A percentile compares a stretch with the other conserved stretches of the same genome.
phyloP scores from a whole-genome alignment of 2,113 vertebrate species.

The Neomonachus schauinslandi region DNA sequence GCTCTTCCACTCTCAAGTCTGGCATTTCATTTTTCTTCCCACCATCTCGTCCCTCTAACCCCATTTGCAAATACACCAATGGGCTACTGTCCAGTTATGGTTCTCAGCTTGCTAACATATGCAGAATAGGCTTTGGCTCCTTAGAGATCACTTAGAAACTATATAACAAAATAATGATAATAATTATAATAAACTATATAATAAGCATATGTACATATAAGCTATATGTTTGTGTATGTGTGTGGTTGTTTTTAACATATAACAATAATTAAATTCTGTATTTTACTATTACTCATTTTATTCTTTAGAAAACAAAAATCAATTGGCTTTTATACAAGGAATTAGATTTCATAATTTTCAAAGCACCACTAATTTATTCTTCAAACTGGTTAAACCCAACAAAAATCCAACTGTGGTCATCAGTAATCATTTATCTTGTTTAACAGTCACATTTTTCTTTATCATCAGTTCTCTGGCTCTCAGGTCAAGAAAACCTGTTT shows the following conservation, averaged over 20 bases:
- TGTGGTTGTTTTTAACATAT: neutral
- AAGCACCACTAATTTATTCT: slow-evolving; percentile 15
- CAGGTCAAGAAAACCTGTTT: neutral
- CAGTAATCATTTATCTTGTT: neutral
- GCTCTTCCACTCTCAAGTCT: neutral
- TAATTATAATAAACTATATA: neutral
- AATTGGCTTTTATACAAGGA: neutral
- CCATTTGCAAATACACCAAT: neutral
- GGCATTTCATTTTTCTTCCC: neutral
- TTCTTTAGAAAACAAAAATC: slow-evolving; percentile 26
- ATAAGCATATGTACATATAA: neutral
- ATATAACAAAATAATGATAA: neutral
- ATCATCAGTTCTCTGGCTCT: neutral
- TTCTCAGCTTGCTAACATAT: neutral
- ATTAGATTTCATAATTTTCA: slow-evolving; percentile 26
- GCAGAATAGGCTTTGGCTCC: neutral
- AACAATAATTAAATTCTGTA: neutral
- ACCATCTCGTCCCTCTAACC: neutral
- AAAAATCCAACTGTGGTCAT: neutral
- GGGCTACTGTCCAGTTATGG: neutral
- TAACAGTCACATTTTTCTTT: slow-evolving; percentile 15
- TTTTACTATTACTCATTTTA: neutral
- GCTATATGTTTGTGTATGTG: neutral
- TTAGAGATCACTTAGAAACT: neutral
- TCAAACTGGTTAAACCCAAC: neutral